Conservation (phyloP, 2,888 invertebrate genomes). For the Atrina japonica region DNA sequence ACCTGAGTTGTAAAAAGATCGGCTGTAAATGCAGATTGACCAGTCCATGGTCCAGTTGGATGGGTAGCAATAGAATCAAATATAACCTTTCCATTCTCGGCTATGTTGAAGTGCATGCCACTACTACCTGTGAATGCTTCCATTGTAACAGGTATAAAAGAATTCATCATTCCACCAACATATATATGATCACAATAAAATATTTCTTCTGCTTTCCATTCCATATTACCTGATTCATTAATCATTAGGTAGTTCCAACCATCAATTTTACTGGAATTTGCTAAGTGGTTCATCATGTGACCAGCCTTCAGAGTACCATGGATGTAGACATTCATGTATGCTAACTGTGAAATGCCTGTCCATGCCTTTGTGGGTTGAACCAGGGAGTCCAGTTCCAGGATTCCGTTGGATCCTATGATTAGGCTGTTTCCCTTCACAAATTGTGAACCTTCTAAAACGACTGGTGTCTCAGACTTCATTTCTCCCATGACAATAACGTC, state of each 20-base stretch:
- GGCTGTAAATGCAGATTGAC: constrained; percentile 43
- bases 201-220: constrained; percentile 52
- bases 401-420: constrained; percentile 49
- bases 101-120: constrained; percentile 36
- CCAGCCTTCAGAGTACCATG: constrained; percentile 54
- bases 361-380: constrained; percentile 45
- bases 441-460: constrained; percentile 48
- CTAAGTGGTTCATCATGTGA: constrained; percentile 41
- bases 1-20: constrained; percentile 32
- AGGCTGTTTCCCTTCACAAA: constrained; percentile 45
- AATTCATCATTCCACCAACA: constrained; percentile 47
- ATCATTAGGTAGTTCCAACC: constrained; percentile 59
- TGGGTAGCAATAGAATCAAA: constrained; percentile 47
- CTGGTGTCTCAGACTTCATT: constrained; percentile 47
- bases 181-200: constrained; percentile 50
- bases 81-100: constrained; percentile 32
- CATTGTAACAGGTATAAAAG: constrained; percentile 46
- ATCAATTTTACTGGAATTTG: constrained; percentile 25
- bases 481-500: constrained; percentile 52
- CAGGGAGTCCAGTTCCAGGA: constrained; percentile 51
- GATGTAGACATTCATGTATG: constrained; percentile 48
- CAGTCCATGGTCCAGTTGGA: constrained; percentile 41
- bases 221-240: constrained; percentile 43
- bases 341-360: constrained; percentile 53
- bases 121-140: constrained; percentile 22